Base-by-base conservation (phyloP, 2,113 vertebrate genomes). In the Carassius auratus region DNA sequence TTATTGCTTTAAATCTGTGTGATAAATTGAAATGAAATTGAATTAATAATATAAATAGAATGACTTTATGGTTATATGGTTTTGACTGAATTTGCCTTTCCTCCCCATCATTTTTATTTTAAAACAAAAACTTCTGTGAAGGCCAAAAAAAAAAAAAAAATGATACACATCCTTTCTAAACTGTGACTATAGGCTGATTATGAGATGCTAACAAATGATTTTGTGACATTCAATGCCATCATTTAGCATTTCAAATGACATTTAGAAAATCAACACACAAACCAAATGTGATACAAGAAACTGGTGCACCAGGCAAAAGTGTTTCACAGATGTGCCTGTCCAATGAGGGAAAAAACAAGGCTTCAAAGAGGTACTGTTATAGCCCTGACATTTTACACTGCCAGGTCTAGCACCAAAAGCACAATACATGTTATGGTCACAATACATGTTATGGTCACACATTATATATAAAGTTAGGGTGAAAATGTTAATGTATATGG, bases 281-380 rank as follows among this genome's bases (percentile, higher is more conserved):
- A 5, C 42, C 13, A 81, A 84, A 50, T 0, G 64, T 69, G 85
- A 84, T 88, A 64, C n/a, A n/a, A 62, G 19, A 36, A 55, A 23
- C 19, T 3, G 59, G 85, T 88, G 84, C 76, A 90, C 89, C 85
- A 87, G 76, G 59, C 83, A 62, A 80, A 86, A 87, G 77, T 80
- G 84, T 59, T 42, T 33, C 38, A 74, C 33, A 84, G 84, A 86
- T 38, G 75, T 88, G 74, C 89, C 91, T 93, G 91, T 92, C 86
- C 90, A 91, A 90, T 62, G 83, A 90, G 85, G 33, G 75, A 83
- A 83, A 90, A 87, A 75, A 52, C 17, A 57, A 76, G 82, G 61
- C 42, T 76, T 87, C 69, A 82, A 74, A 88, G 64, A 69, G 73
- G 75, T 87, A 85, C 61, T 69, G 48, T 69, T 75, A 85, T 62